Base-by-base conservation (phyloP, 2,888 invertebrate species). In the Melanophora roralis region DNA sequence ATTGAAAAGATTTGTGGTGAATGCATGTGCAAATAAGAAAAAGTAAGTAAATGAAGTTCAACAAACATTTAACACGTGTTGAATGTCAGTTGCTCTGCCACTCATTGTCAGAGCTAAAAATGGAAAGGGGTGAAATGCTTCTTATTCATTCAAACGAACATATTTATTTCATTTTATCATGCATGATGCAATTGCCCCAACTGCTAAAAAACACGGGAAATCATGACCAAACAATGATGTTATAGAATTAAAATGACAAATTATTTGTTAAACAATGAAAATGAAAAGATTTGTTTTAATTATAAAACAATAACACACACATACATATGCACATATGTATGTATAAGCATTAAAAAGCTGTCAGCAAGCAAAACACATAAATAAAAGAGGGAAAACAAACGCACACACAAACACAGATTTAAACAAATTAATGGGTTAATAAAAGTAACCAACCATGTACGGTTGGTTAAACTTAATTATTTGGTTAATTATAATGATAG, bases 31-130 rank as follows among this genome's bases (percentile, higher is more conserved):
- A 14, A 60, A 47, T 55, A 43, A 65, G 34, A 40, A 55, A 64
- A 67, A 45, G 11, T 65, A 43, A 72, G 16, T 67, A 65, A 68
- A 51, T 59, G 80, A 76, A 80, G 67, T 80, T 80, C 45, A 80
- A 57, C 76, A 64, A 34, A 49, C 59, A 72, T 57, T 68, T 64
- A 76, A 76, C 80, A 76, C 80, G 80, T 80, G 80, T 80, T 76
- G 72, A 59, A 76, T 73, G 72, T 68, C 76, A 72, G 64, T 64
- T 49, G 72, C 21, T 68, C 51, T 64, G 55, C 38, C 65, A 67
- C 32, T 73, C 45, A 65, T 68, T 65, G 60, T 60, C 75, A 60
- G 9, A 40, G 16, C 40, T 27, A 23, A 40, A 36, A 19, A 38
- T 51, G 19, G 57, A 64, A 60, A 65, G 80, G 80, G 76, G 72